A percentile compares a stretch with the other conserved stretches of the same genome.
Conservation (phyloP, 1,140 invertebrate species). For the Harpegnathos saltator region DNA sequence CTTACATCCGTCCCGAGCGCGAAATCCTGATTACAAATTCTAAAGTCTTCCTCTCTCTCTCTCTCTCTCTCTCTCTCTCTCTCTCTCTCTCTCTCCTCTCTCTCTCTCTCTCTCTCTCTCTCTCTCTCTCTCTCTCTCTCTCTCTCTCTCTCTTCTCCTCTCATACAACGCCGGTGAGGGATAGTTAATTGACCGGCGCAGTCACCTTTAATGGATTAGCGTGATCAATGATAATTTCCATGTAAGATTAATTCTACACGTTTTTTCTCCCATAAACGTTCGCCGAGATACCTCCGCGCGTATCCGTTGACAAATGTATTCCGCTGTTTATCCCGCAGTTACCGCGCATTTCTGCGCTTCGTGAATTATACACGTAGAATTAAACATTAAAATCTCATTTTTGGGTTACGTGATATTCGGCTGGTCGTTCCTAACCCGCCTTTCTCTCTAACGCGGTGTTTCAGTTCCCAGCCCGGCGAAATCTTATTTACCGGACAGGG, state of each 20-base stretch:
- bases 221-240: not conserved
- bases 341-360: not conserved
- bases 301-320: not conserved
- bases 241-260: conserved; percentile 19
- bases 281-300: not conserved
- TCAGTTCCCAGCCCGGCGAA: conserved; percentile 25
- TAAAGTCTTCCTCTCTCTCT: not conserved
- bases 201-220: not conserved
- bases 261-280: not conserved
- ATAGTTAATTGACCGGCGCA: conserved; percentile 28
- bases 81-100: no score
- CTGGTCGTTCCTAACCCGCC: no score
- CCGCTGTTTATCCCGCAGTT: not conserved
- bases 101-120: no score
- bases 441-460: conserved; percentile 2
- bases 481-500: conserved; percentile 64
- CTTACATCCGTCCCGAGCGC: not conserved
- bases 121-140: no score
- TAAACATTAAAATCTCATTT: not conserved
- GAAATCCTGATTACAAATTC: conserved; percentile 24
- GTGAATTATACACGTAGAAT: not conserved
- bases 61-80: no score
- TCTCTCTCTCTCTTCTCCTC: no score
- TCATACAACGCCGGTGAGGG: not conserved
- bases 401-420: not conserved